A percentile compares a stretch with the other conserved stretches of the same genome.
Evolutionary conservation across 2,797 vertebrate species (phyloP).

Genomic region (Gymnopithys bicolor): DNA sequence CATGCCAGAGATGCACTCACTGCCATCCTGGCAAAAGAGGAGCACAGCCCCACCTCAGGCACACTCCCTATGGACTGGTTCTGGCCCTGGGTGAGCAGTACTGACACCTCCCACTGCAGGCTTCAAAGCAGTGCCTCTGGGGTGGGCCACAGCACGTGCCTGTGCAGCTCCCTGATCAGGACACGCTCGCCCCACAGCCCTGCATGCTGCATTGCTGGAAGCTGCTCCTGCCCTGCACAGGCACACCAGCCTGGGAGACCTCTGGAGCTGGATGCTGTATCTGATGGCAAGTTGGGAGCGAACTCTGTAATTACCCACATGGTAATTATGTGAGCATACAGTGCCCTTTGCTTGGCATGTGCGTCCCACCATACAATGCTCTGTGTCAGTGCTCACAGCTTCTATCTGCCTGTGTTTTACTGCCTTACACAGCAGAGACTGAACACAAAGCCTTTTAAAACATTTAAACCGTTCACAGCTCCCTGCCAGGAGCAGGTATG

Average conservation of each 20-base stretch:
- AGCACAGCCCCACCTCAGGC: rapidly evolving
- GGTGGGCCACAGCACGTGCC: background rate
- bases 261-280: background rate
- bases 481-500: background rate
- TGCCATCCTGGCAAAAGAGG: background rate
- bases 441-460: background rate
- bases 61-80: background rate
- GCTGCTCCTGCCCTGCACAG: background rate
- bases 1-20: rapidly evolving
- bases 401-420: background rate
- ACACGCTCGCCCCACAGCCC: rapidly evolving
- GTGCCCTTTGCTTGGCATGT: background rate
- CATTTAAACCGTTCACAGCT: background rate
- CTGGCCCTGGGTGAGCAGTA: background rate
- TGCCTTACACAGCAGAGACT: background rate
- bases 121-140: background rate
- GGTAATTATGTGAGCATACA: background rate
- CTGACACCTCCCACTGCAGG: rapidly evolving
- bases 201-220: rapidly evolving
- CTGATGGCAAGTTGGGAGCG: background rate
- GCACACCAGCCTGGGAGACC: background rate
- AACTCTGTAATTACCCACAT: constrained; percentile 27
- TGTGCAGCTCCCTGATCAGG: background rate
- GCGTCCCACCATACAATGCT: background rate
- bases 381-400: background rate